Evolutionary conservation across 2,797 vertebrate genomes (phyloP).

Genomic region (Macropus fuliginosus): DNA sequence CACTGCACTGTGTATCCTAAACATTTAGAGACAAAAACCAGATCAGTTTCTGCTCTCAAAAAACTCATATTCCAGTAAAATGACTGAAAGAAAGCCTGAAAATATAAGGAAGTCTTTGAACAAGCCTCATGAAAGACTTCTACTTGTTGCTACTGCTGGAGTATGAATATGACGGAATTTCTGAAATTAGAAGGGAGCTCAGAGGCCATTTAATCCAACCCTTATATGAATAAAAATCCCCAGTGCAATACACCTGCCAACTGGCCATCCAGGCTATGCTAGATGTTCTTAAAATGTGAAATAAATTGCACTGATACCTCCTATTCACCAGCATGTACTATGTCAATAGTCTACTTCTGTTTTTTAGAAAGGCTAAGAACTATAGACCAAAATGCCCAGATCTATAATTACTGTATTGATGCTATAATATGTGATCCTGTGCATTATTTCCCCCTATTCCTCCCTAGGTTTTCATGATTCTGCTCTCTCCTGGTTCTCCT

Average conservation of each 20-base stretch:
- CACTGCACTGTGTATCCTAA: neutral
- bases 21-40: neutral
- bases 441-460: neutral
- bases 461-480: neutral
- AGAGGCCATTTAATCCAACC: neutral
- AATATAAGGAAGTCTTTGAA: conserved; percentile 8
- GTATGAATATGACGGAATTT: neutral
- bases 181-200: neutral
- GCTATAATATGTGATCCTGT: neutral
- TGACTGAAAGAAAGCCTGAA: neutral
- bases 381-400: neutral
- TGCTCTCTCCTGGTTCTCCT: neutral
- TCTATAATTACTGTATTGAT: neutral
- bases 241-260: neutral
- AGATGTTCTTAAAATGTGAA: neutral
- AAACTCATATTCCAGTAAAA: neutral
- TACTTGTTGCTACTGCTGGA: too few species aligned
- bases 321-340: neutral
- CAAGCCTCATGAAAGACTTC: conserved; percentile 1
- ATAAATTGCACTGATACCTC: neutral
- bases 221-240: neutral
- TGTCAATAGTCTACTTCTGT: neutral
- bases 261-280: neutral
- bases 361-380: neutral
- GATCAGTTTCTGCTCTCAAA: neutral